phyloP scores from a whole-genome alignment of 1,140 invertebrate species.

The Cydia pomonella region DNA sequence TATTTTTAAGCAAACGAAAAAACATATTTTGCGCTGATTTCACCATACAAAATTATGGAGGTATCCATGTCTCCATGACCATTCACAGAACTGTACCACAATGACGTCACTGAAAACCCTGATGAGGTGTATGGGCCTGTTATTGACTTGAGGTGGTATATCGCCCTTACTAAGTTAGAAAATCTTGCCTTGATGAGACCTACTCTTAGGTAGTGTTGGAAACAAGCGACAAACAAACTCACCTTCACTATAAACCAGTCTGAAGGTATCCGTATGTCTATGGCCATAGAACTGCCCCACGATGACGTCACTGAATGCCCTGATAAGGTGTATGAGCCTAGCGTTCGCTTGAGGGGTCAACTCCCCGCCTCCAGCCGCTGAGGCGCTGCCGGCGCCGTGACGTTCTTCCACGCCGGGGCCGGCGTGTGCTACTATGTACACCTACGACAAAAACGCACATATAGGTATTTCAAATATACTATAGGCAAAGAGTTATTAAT shows the following conservation, averaged over 20 bases:
- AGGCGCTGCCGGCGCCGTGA: constrained; percentile 92
- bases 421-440: constrained; percentile 94
- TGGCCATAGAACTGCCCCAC: constrained; percentile 96
- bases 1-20: no score
- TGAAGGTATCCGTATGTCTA: constrained; percentile 94
- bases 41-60: constrained; percentile 91
- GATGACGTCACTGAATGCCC: constrained; percentile 89
- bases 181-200: no score
- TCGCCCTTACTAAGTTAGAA: no score
- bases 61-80: constrained; percentile 95
- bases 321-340: constrained; percentile 87
- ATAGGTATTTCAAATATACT: no score
- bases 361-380: constrained; percentile 87
- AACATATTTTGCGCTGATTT: constrained; percentile 62
- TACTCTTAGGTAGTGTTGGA: no score
- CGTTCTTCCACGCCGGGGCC: constrained; percentile 94
- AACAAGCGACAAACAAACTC: constrained; percentile 56
- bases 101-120: constrained; percentile 90
- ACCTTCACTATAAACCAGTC: constrained; percentile 89
- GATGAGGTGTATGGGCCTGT: constrained; percentile 87
- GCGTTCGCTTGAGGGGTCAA: constrained; percentile 85
- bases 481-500: no score
- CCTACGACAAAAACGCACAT: constrained; percentile 81
- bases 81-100: constrained; percentile 94
- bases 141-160: constrained; percentile 85